Percentiles rank a stretch among this genome's conserved stretches.
phyloP scores from a whole-genome alignment of 53 echinoderm and acorn worm genomes.

The Luidia sarsii region DNA sequence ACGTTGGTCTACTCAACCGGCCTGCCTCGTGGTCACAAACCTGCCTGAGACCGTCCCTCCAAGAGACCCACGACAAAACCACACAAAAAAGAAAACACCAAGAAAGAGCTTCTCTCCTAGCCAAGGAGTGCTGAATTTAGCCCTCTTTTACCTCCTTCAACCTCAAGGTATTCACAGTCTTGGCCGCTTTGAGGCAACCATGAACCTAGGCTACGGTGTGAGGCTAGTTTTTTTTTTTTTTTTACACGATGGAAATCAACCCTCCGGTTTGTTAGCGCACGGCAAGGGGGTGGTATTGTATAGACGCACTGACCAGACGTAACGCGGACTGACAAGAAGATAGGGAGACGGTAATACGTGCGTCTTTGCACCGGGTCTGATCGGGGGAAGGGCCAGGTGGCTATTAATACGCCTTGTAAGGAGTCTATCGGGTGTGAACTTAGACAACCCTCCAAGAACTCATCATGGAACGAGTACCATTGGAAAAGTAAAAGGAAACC shows the following conservation, averaged over 20 bases:
- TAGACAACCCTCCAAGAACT: conserved; percentile 1
- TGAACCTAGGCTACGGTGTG: too few species aligned
- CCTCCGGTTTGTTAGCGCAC: conserved; percentile 45
- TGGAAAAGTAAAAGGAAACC: not conserved
- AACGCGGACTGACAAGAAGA: conserved; percentile 47
- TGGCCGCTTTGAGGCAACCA: too few species aligned
- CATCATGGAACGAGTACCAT: not conserved
- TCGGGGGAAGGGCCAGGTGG: conserved; percentile 42
- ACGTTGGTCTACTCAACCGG: too few species aligned
- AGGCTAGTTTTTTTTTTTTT: too few species aligned
- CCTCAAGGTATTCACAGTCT: not conserved
- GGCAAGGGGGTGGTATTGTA: conserved; percentile 27
- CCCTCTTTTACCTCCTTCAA: conserved; percentile 23
- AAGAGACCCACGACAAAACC: too few species aligned
- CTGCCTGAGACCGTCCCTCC: conserved; percentile 8
- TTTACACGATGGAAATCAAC: not conserved
- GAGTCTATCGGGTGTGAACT: conserved; percentile 12
- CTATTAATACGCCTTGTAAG: conserved; percentile 19
- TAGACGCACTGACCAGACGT: conserved; percentile 48
- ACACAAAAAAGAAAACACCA: too few species aligned
- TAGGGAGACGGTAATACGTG: conserved; percentile 46
- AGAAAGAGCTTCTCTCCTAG: too few species aligned
- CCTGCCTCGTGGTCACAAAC: too few species aligned
- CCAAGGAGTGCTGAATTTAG: conserved; percentile 11
- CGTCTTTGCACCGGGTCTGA: conserved; percentile 14